phyloP scores from a whole-genome alignment of 2,888 invertebrate species.

The Leucozona laternaria region DNA sequence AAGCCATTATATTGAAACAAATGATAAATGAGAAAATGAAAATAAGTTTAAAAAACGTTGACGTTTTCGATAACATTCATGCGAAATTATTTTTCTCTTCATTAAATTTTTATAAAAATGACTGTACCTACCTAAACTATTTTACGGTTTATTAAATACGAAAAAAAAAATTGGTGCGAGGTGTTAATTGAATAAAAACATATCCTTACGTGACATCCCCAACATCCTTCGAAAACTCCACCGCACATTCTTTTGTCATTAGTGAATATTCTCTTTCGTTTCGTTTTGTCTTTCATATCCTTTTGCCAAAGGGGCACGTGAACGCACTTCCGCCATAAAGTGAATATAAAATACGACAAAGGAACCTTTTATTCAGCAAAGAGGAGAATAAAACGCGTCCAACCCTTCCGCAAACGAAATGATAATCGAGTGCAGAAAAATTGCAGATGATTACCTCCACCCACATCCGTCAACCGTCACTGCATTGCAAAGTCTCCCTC shows the following conservation, averaged over 20 bases:
- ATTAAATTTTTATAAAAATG: too few species aligned
- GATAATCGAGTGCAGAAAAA: slow-evolving; percentile 42
- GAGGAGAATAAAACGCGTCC: not conserved
- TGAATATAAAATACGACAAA: slow-evolving; percentile 50
- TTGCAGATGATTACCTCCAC: slow-evolving; percentile 64
- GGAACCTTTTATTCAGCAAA: slow-evolving; percentile 34
- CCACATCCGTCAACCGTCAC: slow-evolving; percentile 54
- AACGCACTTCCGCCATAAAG: slow-evolving; percentile 57
- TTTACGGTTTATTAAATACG: not conserved
- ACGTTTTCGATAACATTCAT: too few species aligned
- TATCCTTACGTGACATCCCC: slow-evolving; percentile 21
- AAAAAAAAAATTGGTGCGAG: not conserved
- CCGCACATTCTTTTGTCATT: slow-evolving; percentile 28
- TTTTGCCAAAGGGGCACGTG: slow-evolving; percentile 48
- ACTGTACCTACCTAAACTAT: too few species aligned
- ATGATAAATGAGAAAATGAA: too few species aligned
- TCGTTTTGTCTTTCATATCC: slow-evolving; percentile 32
- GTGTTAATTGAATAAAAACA: slow-evolving; percentile 20
- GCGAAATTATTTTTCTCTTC: too few species aligned
- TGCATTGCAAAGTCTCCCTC: not conserved
- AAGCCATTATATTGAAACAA: too few species aligned
- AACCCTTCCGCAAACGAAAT: slow-evolving; percentile 25
- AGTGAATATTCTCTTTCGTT: slow-evolving; percentile 17
- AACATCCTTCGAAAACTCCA: slow-evolving; percentile 22
- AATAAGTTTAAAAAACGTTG: too few species aligned